Percentiles rank a stretch among this genome's conserved stretches.
Conservation (phyloP, 1,140 invertebrate species). For the Maniola jurtina region DNA sequence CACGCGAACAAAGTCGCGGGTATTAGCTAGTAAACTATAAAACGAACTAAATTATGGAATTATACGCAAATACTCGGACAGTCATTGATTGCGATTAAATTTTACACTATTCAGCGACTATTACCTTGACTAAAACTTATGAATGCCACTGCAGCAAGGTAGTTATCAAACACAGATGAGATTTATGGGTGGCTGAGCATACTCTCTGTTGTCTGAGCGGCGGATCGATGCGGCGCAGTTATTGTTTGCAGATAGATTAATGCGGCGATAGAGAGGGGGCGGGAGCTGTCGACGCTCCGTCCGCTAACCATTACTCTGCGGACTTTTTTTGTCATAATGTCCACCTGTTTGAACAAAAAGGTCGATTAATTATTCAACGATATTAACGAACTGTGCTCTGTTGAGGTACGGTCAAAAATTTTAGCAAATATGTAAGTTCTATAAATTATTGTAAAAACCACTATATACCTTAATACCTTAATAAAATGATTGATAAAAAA, state of each 20-base stretch:
- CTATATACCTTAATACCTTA: no score
- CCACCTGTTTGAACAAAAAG: background rate
- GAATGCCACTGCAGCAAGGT: constrained; percentile 3
- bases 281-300: background rate
- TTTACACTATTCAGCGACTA: background rate
- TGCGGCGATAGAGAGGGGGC: constrained; percentile 3
- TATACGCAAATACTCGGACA: no score
- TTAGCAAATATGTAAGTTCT: no score
- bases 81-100: no score
- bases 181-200: constrained; percentile 10
- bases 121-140: background rate
- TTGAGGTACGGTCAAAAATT: no score
- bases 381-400: no score
- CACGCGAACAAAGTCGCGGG: no score
- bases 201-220: constrained; percentile 9
- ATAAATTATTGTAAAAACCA: no score
- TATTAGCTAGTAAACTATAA: no score
- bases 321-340: background rate
- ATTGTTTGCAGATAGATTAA: constrained; percentile 12
- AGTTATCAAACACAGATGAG: constrained; percentile 9
- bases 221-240: constrained; percentile 8
- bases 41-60: no score
- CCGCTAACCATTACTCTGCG: background rate
- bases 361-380: no score
- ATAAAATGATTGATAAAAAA: no score